Evolutionary conservation across 2,797 vertebrate genomes (phyloP).

Genomic region (Nannoperca obscura): DNA sequence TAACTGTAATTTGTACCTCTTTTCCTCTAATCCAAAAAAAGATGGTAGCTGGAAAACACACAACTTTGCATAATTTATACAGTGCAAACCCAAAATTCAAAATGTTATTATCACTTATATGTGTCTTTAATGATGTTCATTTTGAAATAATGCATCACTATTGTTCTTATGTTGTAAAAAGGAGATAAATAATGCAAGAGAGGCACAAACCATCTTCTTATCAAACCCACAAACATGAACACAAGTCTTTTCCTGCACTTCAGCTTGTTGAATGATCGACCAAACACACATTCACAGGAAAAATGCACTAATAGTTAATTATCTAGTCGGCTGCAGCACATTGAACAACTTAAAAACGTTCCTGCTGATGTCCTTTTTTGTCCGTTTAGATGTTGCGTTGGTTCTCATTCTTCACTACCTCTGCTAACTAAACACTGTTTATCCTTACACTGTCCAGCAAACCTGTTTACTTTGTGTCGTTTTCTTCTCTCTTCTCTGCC

Average conservation of each 20-base stretch:
- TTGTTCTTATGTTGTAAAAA: neutral
- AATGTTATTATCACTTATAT: neutral
- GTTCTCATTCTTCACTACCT: neutral
- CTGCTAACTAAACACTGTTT: neutral
- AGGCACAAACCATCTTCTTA: neutral
- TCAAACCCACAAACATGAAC: neutral
- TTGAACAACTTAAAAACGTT: neutral
- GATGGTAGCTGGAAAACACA: neutral
- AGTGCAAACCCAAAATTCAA: neutral
- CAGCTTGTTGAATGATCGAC: neutral
- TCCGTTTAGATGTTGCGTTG: neutral
- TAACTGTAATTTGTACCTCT: rapidly evolving
- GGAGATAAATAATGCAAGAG: neutral
- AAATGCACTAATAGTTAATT: neutral
- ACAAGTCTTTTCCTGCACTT: neutral
- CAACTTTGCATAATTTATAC: neutral
- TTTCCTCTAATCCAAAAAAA: neutral
- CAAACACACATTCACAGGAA: neutral
- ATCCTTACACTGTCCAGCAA: neutral
- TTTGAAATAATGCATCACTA: neutral
- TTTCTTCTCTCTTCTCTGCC: neutral
- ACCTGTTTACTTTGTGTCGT: neutral
- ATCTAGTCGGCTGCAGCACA: neutral
- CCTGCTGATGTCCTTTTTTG: neutral
- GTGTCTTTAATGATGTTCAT: neutral